Conservation (phyloP, 2,888 invertebrate species). For the Pedicia rivosa region DNA sequence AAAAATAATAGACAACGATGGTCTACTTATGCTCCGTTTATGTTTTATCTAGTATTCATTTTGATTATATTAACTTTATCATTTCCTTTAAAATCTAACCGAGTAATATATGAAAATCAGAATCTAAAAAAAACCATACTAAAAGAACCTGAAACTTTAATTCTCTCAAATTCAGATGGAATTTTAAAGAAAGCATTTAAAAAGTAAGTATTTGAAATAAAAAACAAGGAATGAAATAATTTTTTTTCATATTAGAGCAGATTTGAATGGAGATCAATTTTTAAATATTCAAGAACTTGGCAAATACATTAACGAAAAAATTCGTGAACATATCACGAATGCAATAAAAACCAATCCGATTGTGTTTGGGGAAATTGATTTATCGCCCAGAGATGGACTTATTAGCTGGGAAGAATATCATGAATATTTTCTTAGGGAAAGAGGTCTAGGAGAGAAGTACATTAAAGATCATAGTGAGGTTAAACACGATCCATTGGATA, state of each 20-base stretch:
- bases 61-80: slow-evolving; percentile 35
- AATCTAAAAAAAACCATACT: slow-evolving; percentile 4
- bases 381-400: slow-evolving; percentile 40
- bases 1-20: slow-evolving; percentile 32
- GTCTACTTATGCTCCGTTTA: slow-evolving; percentile 37
- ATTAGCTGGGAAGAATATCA: slow-evolving; percentile 73
- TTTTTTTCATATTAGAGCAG: slow-evolving; percentile 34
- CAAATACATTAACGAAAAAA: slow-evolving; percentile 47
- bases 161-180: slow-evolving; percentile 31
- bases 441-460: slow-evolving; percentile 47
- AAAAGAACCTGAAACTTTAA: slow-evolving; percentile 35
- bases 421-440: slow-evolving; percentile 49
- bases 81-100: slow-evolving; percentile 27
- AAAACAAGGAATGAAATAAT: slow-evolving; percentile 16
- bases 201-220: slow-evolving; percentile 31
- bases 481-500: slow-evolving; percentile 44
- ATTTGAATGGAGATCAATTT: slow-evolving; percentile 37
- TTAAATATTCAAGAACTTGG: slow-evolving; percentile 45
- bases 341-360: slow-evolving; percentile 50
- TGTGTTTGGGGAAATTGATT: slow-evolving; percentile 47
- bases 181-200: slow-evolving; percentile 33
- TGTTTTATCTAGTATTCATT: slow-evolving; percentile 38
- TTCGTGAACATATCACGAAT: slow-evolving; percentile 48
- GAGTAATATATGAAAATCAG: background rate
- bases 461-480: slow-evolving; percentile 46